phyloP scores from a whole-genome alignment of 2,888 invertebrate genomes.

The Pedicia rivosa region DNA sequence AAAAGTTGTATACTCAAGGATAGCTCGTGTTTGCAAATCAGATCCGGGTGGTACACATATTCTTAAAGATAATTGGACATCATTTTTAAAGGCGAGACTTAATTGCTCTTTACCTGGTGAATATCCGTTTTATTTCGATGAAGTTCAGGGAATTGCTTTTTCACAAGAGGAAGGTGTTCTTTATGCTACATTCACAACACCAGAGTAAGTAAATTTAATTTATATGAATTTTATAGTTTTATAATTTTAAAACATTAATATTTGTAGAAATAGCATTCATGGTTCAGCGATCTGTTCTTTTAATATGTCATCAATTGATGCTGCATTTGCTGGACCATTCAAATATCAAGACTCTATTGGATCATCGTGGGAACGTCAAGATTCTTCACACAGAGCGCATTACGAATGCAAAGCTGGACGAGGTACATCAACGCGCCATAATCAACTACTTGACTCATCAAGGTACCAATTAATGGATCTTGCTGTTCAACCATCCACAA shows the following conservation, averaged over 20 bases:
- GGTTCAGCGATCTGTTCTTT: slow-evolving; percentile 88
- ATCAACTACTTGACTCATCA: slow-evolving; percentile 44
- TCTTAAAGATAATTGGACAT: slow-evolving; percentile 79
- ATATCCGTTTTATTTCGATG: slow-evolving; percentile 76
- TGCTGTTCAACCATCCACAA: slow-evolving; percentile 59
- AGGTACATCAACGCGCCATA: slow-evolving; percentile 24
- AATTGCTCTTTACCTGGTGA: slow-evolving; percentile 74
- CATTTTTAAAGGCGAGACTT: slow-evolving; percentile 71
- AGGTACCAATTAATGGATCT: slow-evolving; percentile 79
- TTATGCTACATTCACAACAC: slow-evolving; percentile 74
- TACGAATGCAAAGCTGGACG: slow-evolving; percentile 40
- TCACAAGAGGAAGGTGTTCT: slow-evolving; percentile 58
- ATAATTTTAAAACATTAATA: not conserved
- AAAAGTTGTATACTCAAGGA: slow-evolving; percentile 77
- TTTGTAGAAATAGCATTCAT: slow-evolving; percentile 59
- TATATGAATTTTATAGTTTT: not conserved
- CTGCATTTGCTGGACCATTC: slow-evolving; percentile 72
- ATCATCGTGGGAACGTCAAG: slow-evolving; percentile 59
- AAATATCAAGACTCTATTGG: slow-evolving; percentile 64
- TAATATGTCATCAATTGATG: slow-evolving; percentile 64
- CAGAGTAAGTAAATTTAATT: slow-evolving; percentile 36
- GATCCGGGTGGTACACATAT: slow-evolving; percentile 65
- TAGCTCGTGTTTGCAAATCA: slow-evolving; percentile 82
- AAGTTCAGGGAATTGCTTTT: slow-evolving; percentile 73
- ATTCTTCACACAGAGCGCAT: slow-evolving; percentile 38